phyloP scores from a whole-genome alignment of 2,797 vertebrate genomes.

The Rhadinocentrus ornatus region DNA sequence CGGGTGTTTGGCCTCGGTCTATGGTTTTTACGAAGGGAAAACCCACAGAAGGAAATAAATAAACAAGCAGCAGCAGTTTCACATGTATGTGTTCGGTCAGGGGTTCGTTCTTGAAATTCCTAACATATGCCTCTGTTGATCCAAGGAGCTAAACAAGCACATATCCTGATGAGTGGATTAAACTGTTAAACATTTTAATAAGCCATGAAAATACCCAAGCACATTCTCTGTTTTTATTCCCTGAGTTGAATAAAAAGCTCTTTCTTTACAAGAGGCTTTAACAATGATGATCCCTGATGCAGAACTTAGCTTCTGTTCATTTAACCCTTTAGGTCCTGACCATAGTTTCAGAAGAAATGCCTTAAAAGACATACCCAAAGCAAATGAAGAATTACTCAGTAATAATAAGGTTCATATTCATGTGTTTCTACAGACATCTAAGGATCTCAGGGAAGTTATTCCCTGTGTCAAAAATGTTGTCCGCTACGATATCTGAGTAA shows the following conservation, averaged over 20 bases:
- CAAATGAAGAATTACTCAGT: background rate
- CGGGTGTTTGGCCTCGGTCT: constrained; percentile 62
- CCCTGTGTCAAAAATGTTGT: no score
- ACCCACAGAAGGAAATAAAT: constrained; percentile 44
- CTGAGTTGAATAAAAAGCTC: background rate
- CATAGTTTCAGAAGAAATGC: background rate
- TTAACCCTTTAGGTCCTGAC: no score
- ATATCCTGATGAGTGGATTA: constrained; percentile 43
- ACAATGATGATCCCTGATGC: background rate
- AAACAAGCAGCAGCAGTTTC: constrained; percentile 50
- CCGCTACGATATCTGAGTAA: no score
- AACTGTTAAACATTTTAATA: constrained; percentile 39
- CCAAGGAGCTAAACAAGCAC: constrained; percentile 36
- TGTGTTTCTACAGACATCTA: background rate
- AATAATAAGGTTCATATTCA: background rate
- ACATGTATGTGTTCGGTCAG: constrained; percentile 28
- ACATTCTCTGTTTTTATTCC: constrained; percentile 7
- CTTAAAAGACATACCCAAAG: background rate
- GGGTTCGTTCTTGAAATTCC: constrained; percentile 9
- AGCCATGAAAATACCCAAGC: constrained; percentile 16
- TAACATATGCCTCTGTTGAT: constrained; percentile 8
- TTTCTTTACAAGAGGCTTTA: background rate
- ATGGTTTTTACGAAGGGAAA: constrained; percentile 47
- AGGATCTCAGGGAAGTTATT: no score
- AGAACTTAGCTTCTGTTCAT: background rate